These are phyloP conservation scores for Ahaetulla prasina DNA, from an alignment of 2,113 vertebrate genomes.

Conservation along the genomic window DNA sequence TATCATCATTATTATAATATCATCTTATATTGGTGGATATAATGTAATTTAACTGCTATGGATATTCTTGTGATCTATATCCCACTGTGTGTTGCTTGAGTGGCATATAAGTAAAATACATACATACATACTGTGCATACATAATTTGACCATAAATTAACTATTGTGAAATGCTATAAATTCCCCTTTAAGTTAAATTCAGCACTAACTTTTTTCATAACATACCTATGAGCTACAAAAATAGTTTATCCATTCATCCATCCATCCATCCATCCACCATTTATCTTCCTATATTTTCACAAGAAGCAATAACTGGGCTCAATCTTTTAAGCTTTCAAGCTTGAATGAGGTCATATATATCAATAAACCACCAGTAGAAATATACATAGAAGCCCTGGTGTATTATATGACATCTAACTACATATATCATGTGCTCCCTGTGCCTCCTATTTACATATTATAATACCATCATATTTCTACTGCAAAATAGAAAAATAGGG, in stretches of 20 bases:
- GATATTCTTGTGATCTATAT: neutral
- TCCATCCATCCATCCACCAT: too few species aligned
- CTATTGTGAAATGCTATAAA: neutral
- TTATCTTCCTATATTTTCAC: neutral
- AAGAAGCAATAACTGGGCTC: neutral
- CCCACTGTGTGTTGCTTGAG: neutral
- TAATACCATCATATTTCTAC: neutral
- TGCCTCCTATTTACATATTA: neutral
- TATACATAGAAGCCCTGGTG: neutral
- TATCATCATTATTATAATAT: neutral
- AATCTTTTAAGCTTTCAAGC: neutral
- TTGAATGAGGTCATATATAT: neutral
- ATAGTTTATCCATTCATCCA: neutral
- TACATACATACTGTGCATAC: neutral
- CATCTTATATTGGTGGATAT: neutral
- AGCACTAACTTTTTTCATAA: neutral
- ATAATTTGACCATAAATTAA: neutral
- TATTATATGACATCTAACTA: neutral
- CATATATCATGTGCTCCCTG: neutral
- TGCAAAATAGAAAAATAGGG: too few species aligned
- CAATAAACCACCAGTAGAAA: neutral
- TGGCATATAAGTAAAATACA: neutral
- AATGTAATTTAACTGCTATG: neutral
- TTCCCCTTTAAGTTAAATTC: neutral
- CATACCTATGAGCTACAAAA: neutral